phyloP scores from a whole-genome alignment of 2,113 vertebrate species.

The Plestiodon gilberti region DNA sequence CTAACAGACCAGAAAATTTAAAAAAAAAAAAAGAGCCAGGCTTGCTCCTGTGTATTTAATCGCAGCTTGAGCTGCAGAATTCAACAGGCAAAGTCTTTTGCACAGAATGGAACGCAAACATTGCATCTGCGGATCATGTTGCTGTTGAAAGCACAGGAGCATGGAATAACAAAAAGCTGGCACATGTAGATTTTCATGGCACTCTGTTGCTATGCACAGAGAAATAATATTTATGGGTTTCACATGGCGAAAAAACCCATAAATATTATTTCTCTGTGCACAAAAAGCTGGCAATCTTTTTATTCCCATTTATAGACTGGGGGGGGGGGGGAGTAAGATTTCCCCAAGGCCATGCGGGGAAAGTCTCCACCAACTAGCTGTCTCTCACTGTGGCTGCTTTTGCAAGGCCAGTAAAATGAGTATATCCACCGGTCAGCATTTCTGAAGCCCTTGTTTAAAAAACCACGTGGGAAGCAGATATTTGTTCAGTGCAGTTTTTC shows the following conservation, averaged over 20 bases:
- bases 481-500: too few relatives aligned
- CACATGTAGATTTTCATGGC: too few relatives aligned
- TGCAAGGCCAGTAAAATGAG: not conserved
- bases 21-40: not conserved
- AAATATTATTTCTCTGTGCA: too few relatives aligned
- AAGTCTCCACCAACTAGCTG: too few relatives aligned
- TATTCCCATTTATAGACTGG: not conserved
- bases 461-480: too few relatives aligned
- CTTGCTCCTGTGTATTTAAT: not conserved
- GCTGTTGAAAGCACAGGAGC: not conserved
- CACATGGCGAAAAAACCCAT: too few relatives aligned
- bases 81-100: too few relatives aligned
- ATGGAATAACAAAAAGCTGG: not conserved
- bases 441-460: too few relatives aligned
- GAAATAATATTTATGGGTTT: too few relatives aligned
- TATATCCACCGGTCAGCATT: not conserved
- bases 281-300: too few relatives aligned
- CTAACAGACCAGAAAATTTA: not conserved
- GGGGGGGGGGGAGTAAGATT: not conserved
- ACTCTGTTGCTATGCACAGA: too few relatives aligned
- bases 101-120: not conserved
- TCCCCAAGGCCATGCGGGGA: not conserved
- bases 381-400: too few relatives aligned
- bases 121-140: not conserved
- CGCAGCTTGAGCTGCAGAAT: not conserved